Evolutionary conservation across 2,113 vertebrate species (phyloP), one percentile per base, ranked within the genome.

Genomic region (Progne subis): DNA sequence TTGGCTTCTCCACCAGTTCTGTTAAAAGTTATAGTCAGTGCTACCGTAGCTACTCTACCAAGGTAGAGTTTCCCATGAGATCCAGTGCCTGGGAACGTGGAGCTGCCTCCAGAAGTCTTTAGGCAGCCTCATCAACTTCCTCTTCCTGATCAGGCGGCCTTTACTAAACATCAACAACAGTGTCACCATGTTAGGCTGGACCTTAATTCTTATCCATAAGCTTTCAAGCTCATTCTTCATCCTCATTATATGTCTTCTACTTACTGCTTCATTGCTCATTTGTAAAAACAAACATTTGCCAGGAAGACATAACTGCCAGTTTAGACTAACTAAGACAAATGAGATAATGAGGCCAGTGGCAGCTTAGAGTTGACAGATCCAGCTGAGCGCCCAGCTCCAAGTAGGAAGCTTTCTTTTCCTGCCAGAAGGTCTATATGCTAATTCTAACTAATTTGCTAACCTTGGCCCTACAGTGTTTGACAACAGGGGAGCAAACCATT

Each of bases 291-390:
- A 98, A 98, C 97, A 98, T 98, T 98, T 98, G 84, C 97, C 96
- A 97, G 97, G 97, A 98, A 98, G 98, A 98, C 94, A 94, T 98
- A 97, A 97, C 96, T 98, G 97, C 97, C 98, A 98, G 98, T 98
- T 98, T 98, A 96, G 82, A 88, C 97, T 98, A 98, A 98, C 98
- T 96, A 98, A 98, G 98, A 98, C 97, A 98, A 98, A 98, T 97
- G 98, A 97, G 96, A 97, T 98, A 98, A 98, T 98, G 97, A 98
- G 94, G 80, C 80, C 70, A 95, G 95, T 97, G 97, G 97, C 97
- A 98, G 96, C 88, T 97, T 83, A n/a, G 63, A 97, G 97, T 95
- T 97, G 96, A 98, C 95, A 97, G 97, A 97, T 97, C 92, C 90
- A 97, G 86, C 89, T 94, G 97, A 98, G 96, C 97, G 93, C 93